These are phyloP conservation scores for Gallinago nigripennis DNA, from an alignment of 2,797 vertebrate genomes.

Conservation along the genomic window DNA sequence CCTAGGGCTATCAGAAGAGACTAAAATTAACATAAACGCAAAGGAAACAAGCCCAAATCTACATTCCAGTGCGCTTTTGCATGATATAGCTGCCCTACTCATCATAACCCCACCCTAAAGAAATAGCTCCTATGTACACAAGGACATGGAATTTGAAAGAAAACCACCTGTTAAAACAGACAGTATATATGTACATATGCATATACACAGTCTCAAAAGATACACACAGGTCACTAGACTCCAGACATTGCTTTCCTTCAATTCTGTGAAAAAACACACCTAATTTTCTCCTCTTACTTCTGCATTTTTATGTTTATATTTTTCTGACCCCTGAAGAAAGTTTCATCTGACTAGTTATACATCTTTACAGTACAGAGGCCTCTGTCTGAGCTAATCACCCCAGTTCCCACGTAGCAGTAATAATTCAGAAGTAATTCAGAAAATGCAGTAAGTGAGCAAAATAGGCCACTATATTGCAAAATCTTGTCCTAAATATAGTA, in stretches of 20 bases:
- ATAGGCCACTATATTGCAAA: background rate
- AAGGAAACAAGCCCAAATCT: background rate
- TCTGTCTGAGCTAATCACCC: background rate
- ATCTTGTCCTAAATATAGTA: background rate
- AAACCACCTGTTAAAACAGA: background rate
- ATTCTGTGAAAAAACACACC: fast-evolving
- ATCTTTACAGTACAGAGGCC: background rate
- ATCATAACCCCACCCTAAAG: background rate
- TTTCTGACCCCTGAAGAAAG: background rate
- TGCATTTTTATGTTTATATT: background rate
- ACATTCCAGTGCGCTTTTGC: background rate
- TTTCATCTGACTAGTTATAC: background rate
- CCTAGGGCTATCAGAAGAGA: background rate
- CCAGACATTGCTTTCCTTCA: background rate
- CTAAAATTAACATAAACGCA: background rate
- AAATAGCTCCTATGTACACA: background rate
- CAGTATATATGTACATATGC: background rate
- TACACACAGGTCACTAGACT: background rate
- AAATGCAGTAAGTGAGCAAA: background rate
- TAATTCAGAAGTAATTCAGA: background rate
- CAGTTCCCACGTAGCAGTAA: background rate
- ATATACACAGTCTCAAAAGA: background rate
- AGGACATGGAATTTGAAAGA: background rate
- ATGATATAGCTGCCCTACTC: background rate
- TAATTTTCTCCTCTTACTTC: background rate